Percentiles rank a stretch among this genome's conserved stretches.
These are phyloP conservation scores for Crotalus horridus DNA, from an alignment of 2,113 vertebrate genomes.

Conservation along the genomic window DNA sequence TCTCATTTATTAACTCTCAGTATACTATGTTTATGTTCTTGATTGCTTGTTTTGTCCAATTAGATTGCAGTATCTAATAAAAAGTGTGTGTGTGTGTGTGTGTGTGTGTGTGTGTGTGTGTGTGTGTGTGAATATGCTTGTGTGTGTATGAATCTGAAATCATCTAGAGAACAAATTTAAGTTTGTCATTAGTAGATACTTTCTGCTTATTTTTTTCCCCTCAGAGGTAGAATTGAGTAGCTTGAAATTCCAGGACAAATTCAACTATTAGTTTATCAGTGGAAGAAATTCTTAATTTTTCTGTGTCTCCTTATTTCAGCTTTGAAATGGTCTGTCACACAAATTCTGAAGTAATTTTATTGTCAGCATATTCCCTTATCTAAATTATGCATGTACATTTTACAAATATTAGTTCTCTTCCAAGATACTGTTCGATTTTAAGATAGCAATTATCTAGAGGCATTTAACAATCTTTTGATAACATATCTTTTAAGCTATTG, in stretches of 20 bases:
- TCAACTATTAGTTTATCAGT: background rate
- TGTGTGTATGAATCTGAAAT: background rate
- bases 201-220: background rate
- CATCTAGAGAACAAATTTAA: background rate
- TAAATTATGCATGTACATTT: background rate
- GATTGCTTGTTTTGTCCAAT: background rate
- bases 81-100: too few species aligned
- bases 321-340: background rate
- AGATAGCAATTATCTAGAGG: background rate
- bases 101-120: too few species aligned
- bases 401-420: background rate
- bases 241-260: background rate
- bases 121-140: too few species aligned
- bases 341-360: background rate
- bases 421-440: constrained; percentile 9
- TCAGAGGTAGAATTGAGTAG: background rate
- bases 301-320: background rate
- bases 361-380: background rate
- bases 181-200: background rate
- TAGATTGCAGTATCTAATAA: background rate
- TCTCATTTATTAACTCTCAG: background rate
- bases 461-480: constrained; percentile 13
- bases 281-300: background rate
- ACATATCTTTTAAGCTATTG: constrained; percentile 9
- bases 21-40: background rate